These are phyloP conservation scores for Mythimna impura DNA, from an alignment of 2,888 invertebrate species.

Conservation along the genomic window DNA sequence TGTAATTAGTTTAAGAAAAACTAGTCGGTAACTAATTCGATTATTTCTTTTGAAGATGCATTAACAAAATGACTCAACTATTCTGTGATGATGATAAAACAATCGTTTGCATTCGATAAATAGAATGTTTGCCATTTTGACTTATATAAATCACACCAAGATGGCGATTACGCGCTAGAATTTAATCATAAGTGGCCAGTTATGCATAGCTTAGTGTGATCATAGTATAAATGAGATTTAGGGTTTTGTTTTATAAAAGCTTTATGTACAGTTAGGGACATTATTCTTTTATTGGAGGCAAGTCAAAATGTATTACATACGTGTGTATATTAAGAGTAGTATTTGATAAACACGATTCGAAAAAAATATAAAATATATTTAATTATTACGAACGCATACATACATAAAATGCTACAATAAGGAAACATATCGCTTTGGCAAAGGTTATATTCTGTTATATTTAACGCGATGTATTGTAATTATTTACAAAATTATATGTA, in stretches of 20 bases:
- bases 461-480: conserved; percentile 76
- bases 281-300: conserved; percentile 83
- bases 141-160: conserved; percentile 69
- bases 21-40: neutral
- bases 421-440: conserved; percentile 89
- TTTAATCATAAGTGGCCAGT: conserved; percentile 78
- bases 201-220: conserved; percentile 87
- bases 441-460: conserved; percentile 75
- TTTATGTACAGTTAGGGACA: conserved; percentile 88
- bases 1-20: conserved; percentile 7
- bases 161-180: conserved; percentile 78
- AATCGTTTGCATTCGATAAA: conserved; percentile 76
- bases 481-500: conserved; percentile 74
- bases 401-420: conserved; percentile 88
- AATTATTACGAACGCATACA: conserved; percentile 81
- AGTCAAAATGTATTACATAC: conserved; percentile 80
- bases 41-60: conserved; percentile 61
- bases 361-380: conserved; percentile 70
- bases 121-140: conserved; percentile 79
- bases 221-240: conserved; percentile 83
- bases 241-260: conserved; percentile 88
- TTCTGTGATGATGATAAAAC: conserved; percentile 83
- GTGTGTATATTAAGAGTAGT: conserved; percentile 87
- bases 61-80: conserved; percentile 74
- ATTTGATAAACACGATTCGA: conserved; percentile 87